Evolutionary conservation across 2,888 invertebrate genomes (phyloP).

Genomic region (Idaea straminata): DNA sequence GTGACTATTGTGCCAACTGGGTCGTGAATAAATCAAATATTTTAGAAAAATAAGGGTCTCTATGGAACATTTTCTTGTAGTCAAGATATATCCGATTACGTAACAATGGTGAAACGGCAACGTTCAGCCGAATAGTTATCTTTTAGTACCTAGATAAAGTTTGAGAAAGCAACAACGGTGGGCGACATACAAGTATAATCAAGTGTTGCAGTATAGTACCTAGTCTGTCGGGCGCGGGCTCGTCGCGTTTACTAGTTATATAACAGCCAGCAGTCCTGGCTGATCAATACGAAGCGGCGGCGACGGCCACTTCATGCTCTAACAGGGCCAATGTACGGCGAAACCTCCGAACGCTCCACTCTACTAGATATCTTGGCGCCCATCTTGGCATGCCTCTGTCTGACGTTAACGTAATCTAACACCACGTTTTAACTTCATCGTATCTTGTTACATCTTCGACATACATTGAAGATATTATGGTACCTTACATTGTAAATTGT

Average conservation of each 20-base stretch:
- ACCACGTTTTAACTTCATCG: conserved; percentile 33
- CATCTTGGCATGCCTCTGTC: conserved; percentile 48
- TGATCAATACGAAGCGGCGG: conserved; percentile 67
- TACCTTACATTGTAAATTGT: background rate
- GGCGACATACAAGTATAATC: conserved; percentile 33
- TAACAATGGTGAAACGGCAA: conserved; percentile 24
- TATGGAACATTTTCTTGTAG: background rate
- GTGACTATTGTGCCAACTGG: too few species aligned
- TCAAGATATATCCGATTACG: conserved; percentile 17
- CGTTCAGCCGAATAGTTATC: conserved; percentile 20
- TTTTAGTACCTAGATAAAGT: conserved; percentile 24
- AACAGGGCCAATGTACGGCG: conserved; percentile 65
- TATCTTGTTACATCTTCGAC: conserved; percentile 24
- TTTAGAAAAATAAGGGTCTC: background rate
- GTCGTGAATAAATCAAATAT: too few species aligned
- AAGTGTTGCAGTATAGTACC: conserved; percentile 50
- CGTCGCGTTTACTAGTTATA: conserved; percentile 53
- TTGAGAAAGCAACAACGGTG: conserved; percentile 35
- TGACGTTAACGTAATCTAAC: conserved; percentile 36
- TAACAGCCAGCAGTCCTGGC: conserved; percentile 69
- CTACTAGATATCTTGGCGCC: conserved; percentile 46
- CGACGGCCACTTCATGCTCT: conserved; percentile 57
- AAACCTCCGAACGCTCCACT: conserved; percentile 48
- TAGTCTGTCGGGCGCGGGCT: conserved; percentile 45
- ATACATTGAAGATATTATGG: background rate